Conservation (phyloP, 2,888 invertebrate species). For the Pheosia tremula region DNA sequence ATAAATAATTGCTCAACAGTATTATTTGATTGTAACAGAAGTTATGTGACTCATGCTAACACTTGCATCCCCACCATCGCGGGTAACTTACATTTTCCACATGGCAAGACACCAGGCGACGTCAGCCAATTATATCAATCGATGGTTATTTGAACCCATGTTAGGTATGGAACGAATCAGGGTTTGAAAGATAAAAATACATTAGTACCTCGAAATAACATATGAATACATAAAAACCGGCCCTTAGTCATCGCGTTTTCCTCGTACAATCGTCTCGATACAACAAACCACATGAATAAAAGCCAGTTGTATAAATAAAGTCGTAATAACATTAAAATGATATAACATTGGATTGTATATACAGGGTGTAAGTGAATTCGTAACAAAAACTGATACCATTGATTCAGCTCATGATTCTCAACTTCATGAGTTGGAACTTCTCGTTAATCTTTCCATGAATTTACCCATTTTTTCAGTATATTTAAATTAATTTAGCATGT, state of each 20-base stretch:
- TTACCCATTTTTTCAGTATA: too few species aligned
- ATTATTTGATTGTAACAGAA: slow-evolving; percentile 44
- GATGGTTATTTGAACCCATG: slow-evolving; percentile 72
- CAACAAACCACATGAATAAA: slow-evolving; percentile 45
- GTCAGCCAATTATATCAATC: slow-evolving; percentile 68
- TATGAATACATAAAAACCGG: slow-evolving; percentile 33
- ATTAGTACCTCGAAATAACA: slow-evolving; percentile 76
- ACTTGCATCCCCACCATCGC: slow-evolving; percentile 51
- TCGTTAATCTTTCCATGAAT: too few species aligned
- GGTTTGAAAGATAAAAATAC: slow-evolving; percentile 77
- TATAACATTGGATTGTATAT: slow-evolving; percentile 39
- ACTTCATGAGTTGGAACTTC: too few species aligned
- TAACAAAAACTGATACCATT: too few species aligned
- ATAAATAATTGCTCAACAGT: slow-evolving; percentile 26
- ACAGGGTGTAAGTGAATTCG: too few species aligned
- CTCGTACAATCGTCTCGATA: slow-evolving; percentile 21
- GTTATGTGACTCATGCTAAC: slow-evolving; percentile 62
- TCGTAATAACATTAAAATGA: slow-evolving; percentile 43
- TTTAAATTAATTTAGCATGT: too few species aligned
- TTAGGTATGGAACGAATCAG: slow-evolving; percentile 74
- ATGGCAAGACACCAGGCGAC: slow-evolving; percentile 59
- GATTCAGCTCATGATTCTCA: too few species aligned
- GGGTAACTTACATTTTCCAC: slow-evolving; percentile 75
- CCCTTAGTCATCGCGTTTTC: slow-evolving; percentile 27
- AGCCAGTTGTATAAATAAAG: slow-evolving; percentile 57